A percentile compares a stretch with the other conserved stretches of the same genome.
phyloP scores from a whole-genome alignment of 1,140 invertebrate genomes.

The Drosophila mauritiana region DNA sequence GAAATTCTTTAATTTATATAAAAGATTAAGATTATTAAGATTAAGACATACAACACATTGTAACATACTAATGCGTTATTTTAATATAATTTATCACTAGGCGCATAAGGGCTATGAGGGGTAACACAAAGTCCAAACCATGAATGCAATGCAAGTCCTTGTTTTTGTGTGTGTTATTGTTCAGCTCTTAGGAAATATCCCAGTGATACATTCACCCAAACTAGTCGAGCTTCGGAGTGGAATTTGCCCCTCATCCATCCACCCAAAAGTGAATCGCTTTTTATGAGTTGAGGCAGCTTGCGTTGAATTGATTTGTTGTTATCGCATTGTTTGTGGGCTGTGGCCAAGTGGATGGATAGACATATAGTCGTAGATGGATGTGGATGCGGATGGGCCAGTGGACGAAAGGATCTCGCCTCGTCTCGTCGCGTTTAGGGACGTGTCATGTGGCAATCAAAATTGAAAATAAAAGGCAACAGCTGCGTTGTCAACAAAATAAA shows the following conservation, averaged over 20 bases:
- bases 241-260: constrained; percentile 12
- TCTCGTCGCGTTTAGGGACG: constrained; percentile 36
- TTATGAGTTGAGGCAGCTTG: constrained; percentile 83
- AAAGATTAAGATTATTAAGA: too few relatives aligned
- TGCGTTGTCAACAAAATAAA: constrained; percentile 81
- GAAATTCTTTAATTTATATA: too few relatives aligned
- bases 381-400: constrained; percentile 18
- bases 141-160: background rate
- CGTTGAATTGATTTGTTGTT: constrained; percentile 83
- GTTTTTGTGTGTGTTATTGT: constrained; percentile 21
- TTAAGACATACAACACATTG: too few relatives aligned
- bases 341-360: constrained; percentile 61
- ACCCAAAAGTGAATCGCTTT: constrained; percentile 61
- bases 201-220: constrained; percentile 36
- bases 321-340: constrained; percentile 72
- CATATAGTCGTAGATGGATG: constrained; percentile 11
- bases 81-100: too few relatives aligned
- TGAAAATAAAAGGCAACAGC: constrained; percentile 83
- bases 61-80: too few relatives aligned
- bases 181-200: constrained; percentile 16
- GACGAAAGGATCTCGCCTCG: constrained; percentile 30
- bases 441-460: constrained; percentile 73
- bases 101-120: background rate
- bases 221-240: constrained; percentile 36
- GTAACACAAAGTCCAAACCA: background rate